These are phyloP conservation scores for Diachasma alloeum DNA, from an alignment of 1,140 invertebrate species.

Conservation along the genomic window DNA sequence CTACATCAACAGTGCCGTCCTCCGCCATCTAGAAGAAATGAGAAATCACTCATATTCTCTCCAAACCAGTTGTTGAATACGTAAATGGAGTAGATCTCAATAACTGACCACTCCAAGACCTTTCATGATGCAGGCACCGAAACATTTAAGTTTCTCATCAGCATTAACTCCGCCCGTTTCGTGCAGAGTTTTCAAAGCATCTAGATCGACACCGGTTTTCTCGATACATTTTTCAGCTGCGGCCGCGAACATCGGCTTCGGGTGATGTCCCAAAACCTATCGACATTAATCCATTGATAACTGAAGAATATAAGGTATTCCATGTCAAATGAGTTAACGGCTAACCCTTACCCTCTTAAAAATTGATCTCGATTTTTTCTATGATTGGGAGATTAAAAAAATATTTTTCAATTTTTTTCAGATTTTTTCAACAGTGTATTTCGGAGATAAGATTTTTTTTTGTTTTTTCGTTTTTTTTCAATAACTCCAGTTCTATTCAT, in stretches of 20 bases:
- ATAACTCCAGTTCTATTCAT: too few species aligned
- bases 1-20: neutral
- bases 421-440: too few species aligned
- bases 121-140: slow-evolving; percentile 7
- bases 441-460: too few species aligned
- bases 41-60: neutral
- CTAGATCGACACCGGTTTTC: neutral
- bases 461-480: too few species aligned
- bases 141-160: slow-evolving; percentile 5
- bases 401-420: too few species aligned
- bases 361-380: too few species aligned
- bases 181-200: neutral
- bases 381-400: too few species aligned
- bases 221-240: neutral
- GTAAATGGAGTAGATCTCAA: neutral
- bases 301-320: too few species aligned
- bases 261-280: neutral
- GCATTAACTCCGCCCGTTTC: neutral
- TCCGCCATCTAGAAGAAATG: neutral
- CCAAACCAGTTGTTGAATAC: neutral
- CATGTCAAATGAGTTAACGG: too few species aligned
- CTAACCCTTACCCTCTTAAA: too few species aligned
- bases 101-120: neutral
- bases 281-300: neutral
- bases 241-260: neutral